Conservation (phyloP, 2,113 vertebrate genomes). For the Alosa alosa region DNA sequence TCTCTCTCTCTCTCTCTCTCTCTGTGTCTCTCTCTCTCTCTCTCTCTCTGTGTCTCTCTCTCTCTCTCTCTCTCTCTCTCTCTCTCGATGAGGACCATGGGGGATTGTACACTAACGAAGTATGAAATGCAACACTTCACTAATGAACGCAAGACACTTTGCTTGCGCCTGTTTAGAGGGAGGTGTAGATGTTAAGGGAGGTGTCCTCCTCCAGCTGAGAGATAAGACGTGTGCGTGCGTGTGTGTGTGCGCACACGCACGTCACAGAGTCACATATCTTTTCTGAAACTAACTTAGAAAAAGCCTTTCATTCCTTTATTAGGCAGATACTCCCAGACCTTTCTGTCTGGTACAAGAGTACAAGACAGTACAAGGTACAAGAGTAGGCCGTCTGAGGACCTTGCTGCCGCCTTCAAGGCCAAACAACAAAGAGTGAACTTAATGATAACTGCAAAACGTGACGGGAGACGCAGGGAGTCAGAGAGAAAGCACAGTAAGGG, state of each 20-base stretch:
- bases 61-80: no score
- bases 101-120: no score
- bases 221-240: not conserved
- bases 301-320: not conserved
- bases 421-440: not conserved
- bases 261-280: not conserved
- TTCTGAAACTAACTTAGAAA: not conserved
- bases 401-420: not conserved
- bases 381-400: not conserved
- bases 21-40: no score
- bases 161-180: not conserved
- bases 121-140: no score
- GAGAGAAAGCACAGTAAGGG: no score
- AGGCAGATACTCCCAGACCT: not conserved
- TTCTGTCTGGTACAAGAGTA: not conserved
- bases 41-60: no score
- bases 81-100: no score
- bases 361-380: not conserved
- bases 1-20: no score
- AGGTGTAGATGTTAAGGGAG: not conserved
- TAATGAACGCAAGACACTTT: not conserved
- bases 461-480: not conserved
- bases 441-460: not conserved
- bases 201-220: not conserved
- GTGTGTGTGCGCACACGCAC: not conserved